Evolutionary conservation across 2,888 invertebrate genomes (phyloP).

Genomic region (Chalcis sispes): DNA sequence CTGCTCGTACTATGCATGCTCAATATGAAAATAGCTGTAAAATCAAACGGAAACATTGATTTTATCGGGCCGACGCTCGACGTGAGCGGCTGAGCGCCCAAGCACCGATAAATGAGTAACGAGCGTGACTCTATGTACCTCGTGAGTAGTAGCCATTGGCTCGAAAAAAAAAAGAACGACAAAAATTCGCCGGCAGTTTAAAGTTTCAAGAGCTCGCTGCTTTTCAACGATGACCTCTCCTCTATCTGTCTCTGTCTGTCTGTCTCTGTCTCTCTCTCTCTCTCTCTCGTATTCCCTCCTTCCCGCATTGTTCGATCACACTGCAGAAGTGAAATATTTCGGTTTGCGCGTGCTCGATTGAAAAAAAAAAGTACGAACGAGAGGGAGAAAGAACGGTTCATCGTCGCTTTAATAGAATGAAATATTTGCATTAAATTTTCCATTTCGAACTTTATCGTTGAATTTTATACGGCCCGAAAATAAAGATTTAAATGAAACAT

Average conservation of each 20-base stretch:
- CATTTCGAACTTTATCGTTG: no score
- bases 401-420: no score
- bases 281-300: no score
- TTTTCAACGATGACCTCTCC: conserved; percentile 42
- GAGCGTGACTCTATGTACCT: conserved; percentile 37
- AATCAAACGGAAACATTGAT: conserved; percentile 57
- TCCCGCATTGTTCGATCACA: no score
- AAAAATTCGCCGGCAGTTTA: conserved; percentile 38
- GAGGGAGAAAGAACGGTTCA: neutral
- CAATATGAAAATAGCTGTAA: conserved; percentile 56
- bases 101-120: conserved; percentile 54
- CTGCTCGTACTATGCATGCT: neutral
- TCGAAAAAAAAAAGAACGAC: conserved; percentile 30
- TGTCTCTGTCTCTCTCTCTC: no score
- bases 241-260: neutral
- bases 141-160: conserved; percentile 24
- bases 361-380: neutral
- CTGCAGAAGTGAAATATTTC: conserved; percentile 36
- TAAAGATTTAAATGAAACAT: no score
- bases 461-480: no score
- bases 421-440: no score
- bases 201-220: conserved; percentile 50
- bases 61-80: conserved; percentile 53
- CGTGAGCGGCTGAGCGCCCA: neutral
- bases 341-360: conserved; percentile 6